These are phyloP conservation scores for Myoxocephalus aenaeus DNA, from an alignment of 2,797 vertebrate species.

Conservation along the genomic window DNA sequence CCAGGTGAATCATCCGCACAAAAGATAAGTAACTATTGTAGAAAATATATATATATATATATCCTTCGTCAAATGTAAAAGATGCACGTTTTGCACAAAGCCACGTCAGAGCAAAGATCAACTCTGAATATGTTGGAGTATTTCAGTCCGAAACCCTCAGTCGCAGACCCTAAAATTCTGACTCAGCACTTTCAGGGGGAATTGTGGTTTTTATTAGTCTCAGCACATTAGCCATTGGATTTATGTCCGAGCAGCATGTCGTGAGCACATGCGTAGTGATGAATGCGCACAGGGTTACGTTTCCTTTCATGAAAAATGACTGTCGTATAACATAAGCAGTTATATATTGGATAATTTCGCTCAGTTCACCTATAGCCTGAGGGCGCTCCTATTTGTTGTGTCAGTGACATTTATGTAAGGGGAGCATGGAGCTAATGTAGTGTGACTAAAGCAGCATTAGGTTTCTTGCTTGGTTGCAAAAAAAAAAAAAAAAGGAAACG, in stretches of 20 bases:
- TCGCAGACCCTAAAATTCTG: neutral
- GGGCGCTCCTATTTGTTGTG: conserved; percentile 63
- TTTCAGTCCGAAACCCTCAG: neutral
- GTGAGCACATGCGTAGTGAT: conserved; percentile 13
- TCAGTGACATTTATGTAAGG: conserved; percentile 70
- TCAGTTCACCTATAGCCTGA: conserved; percentile 59
- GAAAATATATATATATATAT: neutral
- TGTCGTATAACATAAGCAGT: conserved; percentile 31
- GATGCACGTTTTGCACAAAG: neutral
- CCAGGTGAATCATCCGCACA: neutral
- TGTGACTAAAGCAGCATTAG: conserved; percentile 58
- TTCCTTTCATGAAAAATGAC: conserved; percentile 38
- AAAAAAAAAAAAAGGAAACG: conserved; percentile 49
- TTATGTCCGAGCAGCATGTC: conserved; percentile 19
- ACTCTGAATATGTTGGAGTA: neutral
- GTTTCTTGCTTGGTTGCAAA: conserved; percentile 43
- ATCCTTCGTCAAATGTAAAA: neutral
- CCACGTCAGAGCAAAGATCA: neutral
- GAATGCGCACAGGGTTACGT: conserved; percentile 17
- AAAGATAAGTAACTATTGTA: neutral
- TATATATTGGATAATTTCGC: conserved; percentile 60
- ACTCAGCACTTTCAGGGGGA: neutral
- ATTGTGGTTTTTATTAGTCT: neutral
- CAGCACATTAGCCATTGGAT: conserved; percentile 37
- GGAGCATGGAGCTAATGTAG: conserved; percentile 58